Evolutionary conservation across 1,140 invertebrate species (phyloP).

Genomic region (Amphibalanus amphitrite): DNA sequence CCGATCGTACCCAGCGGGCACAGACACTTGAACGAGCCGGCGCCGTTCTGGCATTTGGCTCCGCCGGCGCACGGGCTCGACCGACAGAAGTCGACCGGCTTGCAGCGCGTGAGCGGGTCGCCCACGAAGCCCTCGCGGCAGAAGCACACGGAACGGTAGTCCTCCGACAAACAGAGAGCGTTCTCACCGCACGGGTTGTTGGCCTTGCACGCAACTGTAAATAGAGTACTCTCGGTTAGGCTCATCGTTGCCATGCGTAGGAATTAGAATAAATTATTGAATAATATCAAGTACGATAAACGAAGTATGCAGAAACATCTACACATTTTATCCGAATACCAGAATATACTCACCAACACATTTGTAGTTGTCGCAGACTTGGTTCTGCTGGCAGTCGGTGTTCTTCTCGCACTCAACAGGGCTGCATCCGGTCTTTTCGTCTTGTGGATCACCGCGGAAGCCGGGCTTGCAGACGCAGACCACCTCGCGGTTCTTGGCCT

Average conservation of each 20-base stretch:
- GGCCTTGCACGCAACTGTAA: conserved; percentile 54
- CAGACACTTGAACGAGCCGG: conserved; percentile 59
- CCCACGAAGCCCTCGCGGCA: conserved; percentile 74
- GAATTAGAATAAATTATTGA: too few species aligned
- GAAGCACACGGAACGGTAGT: conserved; percentile 53
- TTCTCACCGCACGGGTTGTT: conserved; percentile 64
- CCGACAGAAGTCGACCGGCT: conserved; percentile 56
- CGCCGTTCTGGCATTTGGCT: conserved; percentile 60
- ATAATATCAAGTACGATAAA: too few species aligned
- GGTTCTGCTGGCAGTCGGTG: conserved; percentile 50
- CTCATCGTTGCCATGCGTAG: too few species aligned
- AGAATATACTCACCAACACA: conserved; percentile 18
- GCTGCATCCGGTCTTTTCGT: conserved; percentile 36
- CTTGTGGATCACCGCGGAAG: conserved; percentile 57
- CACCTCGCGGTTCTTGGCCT: conserved; percentile 43
- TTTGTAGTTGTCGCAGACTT: conserved; percentile 43
- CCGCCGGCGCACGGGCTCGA: conserved; percentile 59
- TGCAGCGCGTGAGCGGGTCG: conserved; percentile 47
- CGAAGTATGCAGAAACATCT: too few species aligned
- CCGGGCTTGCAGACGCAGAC: conserved; percentile 55
- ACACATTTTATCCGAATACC: too few species aligned
- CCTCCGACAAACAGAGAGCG: conserved; percentile 60
- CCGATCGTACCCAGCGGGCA: conserved; percentile 60
- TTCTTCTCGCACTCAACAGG: conserved; percentile 59
- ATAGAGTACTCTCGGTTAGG: not conserved